phyloP scores from a whole-genome alignment of 2,113 vertebrate species.

The Nothocercus julius region DNA sequence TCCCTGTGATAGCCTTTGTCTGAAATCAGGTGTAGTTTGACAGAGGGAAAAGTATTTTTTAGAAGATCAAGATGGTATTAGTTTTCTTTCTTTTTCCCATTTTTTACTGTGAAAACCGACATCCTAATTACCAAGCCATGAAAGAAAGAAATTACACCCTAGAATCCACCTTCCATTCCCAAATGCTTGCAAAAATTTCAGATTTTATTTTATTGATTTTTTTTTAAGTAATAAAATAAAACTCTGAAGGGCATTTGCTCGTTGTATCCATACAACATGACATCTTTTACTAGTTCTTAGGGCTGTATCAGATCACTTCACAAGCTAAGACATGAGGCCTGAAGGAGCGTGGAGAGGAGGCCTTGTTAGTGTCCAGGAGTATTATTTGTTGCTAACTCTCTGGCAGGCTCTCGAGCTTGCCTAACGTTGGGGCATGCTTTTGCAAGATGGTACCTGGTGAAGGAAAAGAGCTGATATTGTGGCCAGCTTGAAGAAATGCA shows the following conservation, averaged over 20 bases:
- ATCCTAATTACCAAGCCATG: not conserved
- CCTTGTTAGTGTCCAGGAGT: not conserved
- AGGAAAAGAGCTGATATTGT: not conserved
- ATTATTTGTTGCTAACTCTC: constrained; percentile 8
- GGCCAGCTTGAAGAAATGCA: not conserved
- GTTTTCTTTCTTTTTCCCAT: not conserved
- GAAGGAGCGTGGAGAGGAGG: not conserved
- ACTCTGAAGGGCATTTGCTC: not conserved
- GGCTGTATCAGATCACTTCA: not conserved
- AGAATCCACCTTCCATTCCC: not conserved
- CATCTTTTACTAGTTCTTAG: constrained; percentile 29
- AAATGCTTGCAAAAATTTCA: not conserved
- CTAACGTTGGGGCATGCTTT: not conserved
- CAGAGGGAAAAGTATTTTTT: not conserved
- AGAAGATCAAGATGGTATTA: not conserved
- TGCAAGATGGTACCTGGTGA: not conserved
- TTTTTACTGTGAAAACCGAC: not conserved
- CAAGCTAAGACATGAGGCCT: not conserved
- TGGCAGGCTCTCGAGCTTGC: not conserved
- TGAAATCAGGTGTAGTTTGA: not conserved
- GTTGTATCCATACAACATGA: not conserved
- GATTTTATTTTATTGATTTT: not conserved
- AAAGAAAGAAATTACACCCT: not conserved
- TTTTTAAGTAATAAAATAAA: not conserved
- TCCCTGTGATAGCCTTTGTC: not conserved